phyloP scores from a whole-genome alignment of 2,888 invertebrate genomes.

The Agonum fuliginosum region DNA sequence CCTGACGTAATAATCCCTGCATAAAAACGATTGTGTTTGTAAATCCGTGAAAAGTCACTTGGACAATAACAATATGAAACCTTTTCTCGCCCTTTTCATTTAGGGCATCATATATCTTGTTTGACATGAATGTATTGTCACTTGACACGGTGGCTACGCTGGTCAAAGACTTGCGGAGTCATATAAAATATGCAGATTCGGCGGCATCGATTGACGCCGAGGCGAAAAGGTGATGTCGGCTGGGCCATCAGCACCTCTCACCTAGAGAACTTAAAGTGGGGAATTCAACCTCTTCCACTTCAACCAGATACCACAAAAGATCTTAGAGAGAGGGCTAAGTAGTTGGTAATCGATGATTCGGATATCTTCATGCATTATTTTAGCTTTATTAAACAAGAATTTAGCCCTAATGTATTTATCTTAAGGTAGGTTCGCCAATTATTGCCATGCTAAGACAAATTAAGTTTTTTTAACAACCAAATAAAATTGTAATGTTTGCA shows the following conservation, averaged over 20 bases:
- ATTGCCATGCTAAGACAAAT: too few species aligned
- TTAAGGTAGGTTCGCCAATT: too few species aligned
- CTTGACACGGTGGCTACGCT: constrained; percentile 13
- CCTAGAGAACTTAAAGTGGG: not conserved
- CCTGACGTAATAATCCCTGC: too few species aligned
- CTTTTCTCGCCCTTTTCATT: constrained; percentile 21
- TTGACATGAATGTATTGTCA: constrained; percentile 41
- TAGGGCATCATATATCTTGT: constrained; percentile 28
- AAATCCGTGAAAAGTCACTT: too few species aligned
- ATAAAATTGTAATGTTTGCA: too few species aligned
- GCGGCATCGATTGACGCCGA: constrained; percentile 39
- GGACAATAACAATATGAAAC: constrained; percentile 29
- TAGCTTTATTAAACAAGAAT: too few species aligned
- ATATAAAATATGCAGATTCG: constrained; percentile 34
- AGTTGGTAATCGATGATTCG: too few species aligned
- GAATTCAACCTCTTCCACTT: not conserved
- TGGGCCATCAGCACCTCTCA: not conserved
- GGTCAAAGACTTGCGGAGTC: constrained; percentile 10
- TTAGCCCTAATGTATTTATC: too few species aligned
- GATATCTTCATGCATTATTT: too few species aligned
- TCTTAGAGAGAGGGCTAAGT: constrained; percentile 1
- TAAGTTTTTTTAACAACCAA: too few species aligned
- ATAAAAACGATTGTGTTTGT: too few species aligned
- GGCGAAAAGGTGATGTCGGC: not conserved
- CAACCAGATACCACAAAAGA: not conserved